Base-by-base conservation (phyloP, 2,113 vertebrate species). In the Cottus gobio region DNA sequence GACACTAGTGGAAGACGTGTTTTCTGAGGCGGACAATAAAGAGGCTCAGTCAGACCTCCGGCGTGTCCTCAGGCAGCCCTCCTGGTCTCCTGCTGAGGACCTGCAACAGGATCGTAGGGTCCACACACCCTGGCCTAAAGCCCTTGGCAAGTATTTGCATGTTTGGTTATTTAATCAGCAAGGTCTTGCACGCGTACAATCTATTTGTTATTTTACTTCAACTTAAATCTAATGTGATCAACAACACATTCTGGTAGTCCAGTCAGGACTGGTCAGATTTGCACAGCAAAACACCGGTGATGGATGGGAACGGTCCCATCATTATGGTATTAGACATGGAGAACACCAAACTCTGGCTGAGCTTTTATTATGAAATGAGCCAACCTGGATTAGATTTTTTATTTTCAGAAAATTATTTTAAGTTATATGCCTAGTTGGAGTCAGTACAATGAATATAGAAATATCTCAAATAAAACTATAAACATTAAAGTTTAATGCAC, bases 1-100 rank as follows among this genome's bases (percentile, higher is more conserved):
- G 60, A 76, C 79, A 39, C 72, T 92, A 50, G 83, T 76, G 37
- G 88, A 92, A 39, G 90, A 91, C 37, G 86, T 84, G 28, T 85
- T 91, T 74, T 86, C 89, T 64, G 74, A 87, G 61, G 80, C 87
- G 20, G 78, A 83, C 42, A 86, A 39, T 36, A 72, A 89, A 52
- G 76, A 90, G 12, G 66, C 65, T 28, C 84, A 22, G 12, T 75
- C 80, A 39, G 75, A 89, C 12, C 52, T 84, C 22, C 86, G 74
- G 11, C 75, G 15, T 48, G 67, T 71, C 58, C 52, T 71, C 39
- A 37, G 24, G 11, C 80, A 63, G 24, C 75, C 77, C 37, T 70
- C 78, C 8, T 60, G 62, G 83, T 73, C 48, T 64, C 48, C 78
- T 30, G 75, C 58, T 48, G 78, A 75, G 62, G 68, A 84, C 30